Percentiles rank a stretch among this genome's conserved stretches.
phyloP scores from a whole-genome alignment of 2,888 invertebrate species.

The Anorthoa munda region DNA sequence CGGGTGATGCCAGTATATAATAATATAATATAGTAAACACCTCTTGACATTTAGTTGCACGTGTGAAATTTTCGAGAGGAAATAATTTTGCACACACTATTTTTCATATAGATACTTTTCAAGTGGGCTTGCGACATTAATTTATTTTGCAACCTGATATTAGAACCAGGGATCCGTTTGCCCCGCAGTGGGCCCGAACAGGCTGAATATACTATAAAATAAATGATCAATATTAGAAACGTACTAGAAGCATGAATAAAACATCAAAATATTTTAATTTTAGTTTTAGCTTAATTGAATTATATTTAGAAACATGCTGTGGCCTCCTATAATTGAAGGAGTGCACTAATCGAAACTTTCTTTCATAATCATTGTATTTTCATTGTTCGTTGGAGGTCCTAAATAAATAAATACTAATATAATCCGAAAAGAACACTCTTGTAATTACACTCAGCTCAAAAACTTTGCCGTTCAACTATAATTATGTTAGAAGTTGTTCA shows the following conservation, averaged over 20 bases:
- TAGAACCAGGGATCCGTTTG: too few relatives aligned
- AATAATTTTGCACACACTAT: background rate
- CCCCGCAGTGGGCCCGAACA: too few relatives aligned
- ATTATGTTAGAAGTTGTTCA: slow-evolving; percentile 38
- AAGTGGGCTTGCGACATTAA: background rate
- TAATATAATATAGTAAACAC: too few relatives aligned
- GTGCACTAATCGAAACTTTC: too few relatives aligned
- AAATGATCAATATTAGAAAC: background rate
- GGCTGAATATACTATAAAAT: too few relatives aligned
- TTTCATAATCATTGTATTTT: too few relatives aligned
- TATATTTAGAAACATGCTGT: too few relatives aligned
- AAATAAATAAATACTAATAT: background rate
- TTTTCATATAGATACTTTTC: slow-evolving; percentile 2
- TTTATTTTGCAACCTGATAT: background rate
- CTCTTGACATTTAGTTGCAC: slow-evolving; percentile 2
- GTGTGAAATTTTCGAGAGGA: background rate
- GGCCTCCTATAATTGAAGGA: too few relatives aligned
- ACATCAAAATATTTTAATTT: background rate
- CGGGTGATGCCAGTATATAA: too few relatives aligned
- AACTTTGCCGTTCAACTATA: slow-evolving; percentile 39
- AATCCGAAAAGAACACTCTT: background rate
- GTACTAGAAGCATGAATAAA: background rate
- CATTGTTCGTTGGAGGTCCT: too few relatives aligned
- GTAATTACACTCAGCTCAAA: background rate
- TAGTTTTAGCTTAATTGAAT: too few relatives aligned